phyloP scores from a whole-genome alignment of 2,888 invertebrate species.

The Hipparchia sbordonii region DNA sequence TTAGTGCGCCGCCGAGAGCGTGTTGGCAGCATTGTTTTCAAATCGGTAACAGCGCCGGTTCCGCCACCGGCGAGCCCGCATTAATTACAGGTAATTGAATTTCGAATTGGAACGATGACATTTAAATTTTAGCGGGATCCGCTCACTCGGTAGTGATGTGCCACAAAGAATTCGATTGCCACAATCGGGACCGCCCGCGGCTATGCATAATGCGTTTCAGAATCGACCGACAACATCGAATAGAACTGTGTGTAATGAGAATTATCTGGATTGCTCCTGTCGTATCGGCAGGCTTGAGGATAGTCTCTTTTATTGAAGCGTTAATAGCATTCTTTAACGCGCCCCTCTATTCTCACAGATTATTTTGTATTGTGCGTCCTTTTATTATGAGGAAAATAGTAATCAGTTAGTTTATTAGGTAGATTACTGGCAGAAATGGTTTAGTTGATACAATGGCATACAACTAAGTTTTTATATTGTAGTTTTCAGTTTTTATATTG shows the following conservation, averaged over 20 bases:
- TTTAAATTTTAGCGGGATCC: constrained; percentile 81
- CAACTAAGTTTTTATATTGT: constrained; percentile 9
- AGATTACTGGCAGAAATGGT: constrained; percentile 72
- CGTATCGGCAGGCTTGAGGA: constrained; percentile 69
- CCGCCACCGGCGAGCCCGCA: constrained; percentile 75
- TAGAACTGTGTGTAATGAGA: constrained; percentile 81
- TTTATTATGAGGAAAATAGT: constrained; percentile 72
- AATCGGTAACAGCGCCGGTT: constrained; percentile 71
- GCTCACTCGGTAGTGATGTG: constrained; percentile 69
- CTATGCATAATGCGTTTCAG: constrained; percentile 73
- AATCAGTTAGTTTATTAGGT: constrained; percentile 77
- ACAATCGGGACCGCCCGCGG: constrained; percentile 75
- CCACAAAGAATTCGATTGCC: constrained; percentile 74
- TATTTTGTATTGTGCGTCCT: constrained; percentile 73
- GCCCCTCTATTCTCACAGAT: constrained; percentile 72
- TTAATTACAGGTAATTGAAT: constrained; percentile 86
- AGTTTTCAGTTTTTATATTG: too few relatives aligned
- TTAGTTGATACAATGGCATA: constrained; percentile 41
- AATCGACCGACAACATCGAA: constrained; percentile 73
- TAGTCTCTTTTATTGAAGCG: constrained; percentile 61
- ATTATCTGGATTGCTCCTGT: constrained; percentile 81
- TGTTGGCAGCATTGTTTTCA: constrained; percentile 70
- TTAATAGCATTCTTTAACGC: constrained; percentile 74
- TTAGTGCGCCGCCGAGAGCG: constrained; percentile 64
- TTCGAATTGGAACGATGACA: constrained; percentile 87